Evolutionary conservation across 2,888 invertebrate species (phyloP), one percentile per base, ranked within the genome.

Genomic region (Harpalus rubripes): DNA sequence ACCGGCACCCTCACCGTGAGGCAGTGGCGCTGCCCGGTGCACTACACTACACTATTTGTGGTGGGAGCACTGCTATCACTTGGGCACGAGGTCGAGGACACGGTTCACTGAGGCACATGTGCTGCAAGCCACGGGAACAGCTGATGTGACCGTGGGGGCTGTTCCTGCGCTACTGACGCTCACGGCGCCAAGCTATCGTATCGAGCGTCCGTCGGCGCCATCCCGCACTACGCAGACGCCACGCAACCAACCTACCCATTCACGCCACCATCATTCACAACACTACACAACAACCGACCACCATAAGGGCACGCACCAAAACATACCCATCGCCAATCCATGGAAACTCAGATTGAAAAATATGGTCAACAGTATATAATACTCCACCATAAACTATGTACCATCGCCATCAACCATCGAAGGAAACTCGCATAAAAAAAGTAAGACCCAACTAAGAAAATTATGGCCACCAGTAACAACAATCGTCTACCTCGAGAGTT

Each of bases 1-100:
- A 90, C 91, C 90, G 91, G 91, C 88, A 91, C 91, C 89, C 91
- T 91, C 91, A 91, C 91, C 88, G 90, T 91, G 90, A 91, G 90
- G 91, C 91, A 90, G 90, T 90, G 89, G 88, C 88, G 10, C 52
- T 22, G 32, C 52, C 88, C 88, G 89, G 86, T 87, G 88, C 85
- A 72, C 90, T 90, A 89, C 90, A 90, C 90, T 90, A 90, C 90
- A 90, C 89, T 89, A 88, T 88, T 12, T 8, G 44, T 8, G 10
- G 44, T 8, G 10, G 44, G 10, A 12, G 44, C 44, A 52, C 44
- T 52, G 44, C 44, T 7, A 10, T 7, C 44, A 44, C 44, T 44
- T 88, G 81, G 22, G 41, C 44, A 52, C 79, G 52, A 44, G 81
- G 15, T 12, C 63, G 65, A 52, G 56, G 58, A 41, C 26, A 81